These are phyloP conservation scores for Dipodomys stephensi DNA, from an alignment of 2,113 vertebrate genomes.

Conservation along the genomic window DNA sequence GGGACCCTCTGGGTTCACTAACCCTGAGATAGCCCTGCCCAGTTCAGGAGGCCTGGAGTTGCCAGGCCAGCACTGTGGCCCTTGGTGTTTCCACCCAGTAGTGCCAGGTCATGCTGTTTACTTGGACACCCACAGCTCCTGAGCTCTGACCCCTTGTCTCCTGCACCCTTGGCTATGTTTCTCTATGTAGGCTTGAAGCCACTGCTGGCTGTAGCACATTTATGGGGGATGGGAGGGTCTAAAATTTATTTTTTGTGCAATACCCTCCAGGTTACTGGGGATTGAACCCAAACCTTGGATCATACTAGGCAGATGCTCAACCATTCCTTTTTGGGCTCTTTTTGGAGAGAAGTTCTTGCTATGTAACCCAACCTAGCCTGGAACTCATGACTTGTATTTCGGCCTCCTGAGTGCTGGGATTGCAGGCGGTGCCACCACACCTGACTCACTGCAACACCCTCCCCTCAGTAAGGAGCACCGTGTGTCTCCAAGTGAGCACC, in stretches of 20 bases:
- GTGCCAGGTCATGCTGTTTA: rapidly evolving
- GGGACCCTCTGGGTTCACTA: not conserved
- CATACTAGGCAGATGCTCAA: too few species aligned
- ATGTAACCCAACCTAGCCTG: too few species aligned
- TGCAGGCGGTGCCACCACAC: too few species aligned
- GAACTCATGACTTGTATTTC: too few species aligned
- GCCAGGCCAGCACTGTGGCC: not conserved
- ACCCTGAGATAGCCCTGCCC: not conserved
- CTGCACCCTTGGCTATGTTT: not conserved
- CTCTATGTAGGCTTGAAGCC: too few species aligned
- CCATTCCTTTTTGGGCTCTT: too few species aligned
- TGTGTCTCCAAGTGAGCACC: rapidly evolving
- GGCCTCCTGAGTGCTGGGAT: too few species aligned
- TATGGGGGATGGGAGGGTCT: not conserved
- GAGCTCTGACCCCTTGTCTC: not conserved
- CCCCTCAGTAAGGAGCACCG: not conserved
- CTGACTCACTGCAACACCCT: not conserved
- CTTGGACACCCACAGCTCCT: not conserved
- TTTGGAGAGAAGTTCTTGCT: too few species aligned
- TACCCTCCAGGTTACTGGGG: too few species aligned
- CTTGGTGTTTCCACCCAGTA: not conserved
- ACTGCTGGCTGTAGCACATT: not conserved
- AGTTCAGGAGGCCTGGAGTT: too few species aligned
- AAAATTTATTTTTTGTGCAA: too few species aligned
- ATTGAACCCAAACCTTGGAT: too few species aligned